These are phyloP conservation scores for Nomada goodeniana DNA, from an alignment of 2,888 invertebrate genomes.

Conservation along the genomic window DNA sequence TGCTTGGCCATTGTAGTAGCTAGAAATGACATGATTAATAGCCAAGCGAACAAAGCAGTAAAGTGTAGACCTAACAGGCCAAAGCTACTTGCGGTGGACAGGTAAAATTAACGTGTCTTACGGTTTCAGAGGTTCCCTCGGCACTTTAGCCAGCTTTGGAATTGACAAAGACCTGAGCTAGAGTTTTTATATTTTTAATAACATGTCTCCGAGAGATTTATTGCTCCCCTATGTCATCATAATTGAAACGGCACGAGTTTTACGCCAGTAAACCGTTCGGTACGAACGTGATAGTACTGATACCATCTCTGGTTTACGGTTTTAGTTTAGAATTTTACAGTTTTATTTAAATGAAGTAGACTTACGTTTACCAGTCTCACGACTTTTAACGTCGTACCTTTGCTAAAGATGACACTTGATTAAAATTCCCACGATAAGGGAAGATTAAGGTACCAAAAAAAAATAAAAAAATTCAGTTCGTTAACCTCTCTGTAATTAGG, in stretches of 20 bases:
- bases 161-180: background rate
- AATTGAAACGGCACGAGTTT: background rate
- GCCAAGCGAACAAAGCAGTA: slow-evolving; percentile 20
- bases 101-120: slow-evolving; percentile 40
- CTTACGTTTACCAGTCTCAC: background rate
- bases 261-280: background rate
- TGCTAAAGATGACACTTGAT: too few relatives aligned
- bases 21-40: slow-evolving; percentile 24
- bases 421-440: background rate
- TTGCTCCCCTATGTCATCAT: background rate
- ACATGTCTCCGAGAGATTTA: background rate
- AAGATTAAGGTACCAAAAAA: too few relatives aligned
- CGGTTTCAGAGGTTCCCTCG: slow-evolving; percentile 15
- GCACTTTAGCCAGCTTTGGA: slow-evolving; percentile 3
- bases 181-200: background rate
- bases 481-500: too few relatives aligned
- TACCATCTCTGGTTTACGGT: background rate
- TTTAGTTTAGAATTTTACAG: background rate
- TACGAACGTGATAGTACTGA: background rate
- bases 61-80: slow-evolving; percentile 22
- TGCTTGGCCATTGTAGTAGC: slow-evolving; percentile 5
- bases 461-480: too few relatives aligned
- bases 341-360: background rate
- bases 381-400: background rate
- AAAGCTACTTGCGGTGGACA: slow-evolving; percentile 16